Percentiles rank a stretch among this genome's conserved stretches.
phyloP scores from a whole-genome alignment of 2,113 vertebrate genomes.

The Cynoglossus semilaevis region DNA sequence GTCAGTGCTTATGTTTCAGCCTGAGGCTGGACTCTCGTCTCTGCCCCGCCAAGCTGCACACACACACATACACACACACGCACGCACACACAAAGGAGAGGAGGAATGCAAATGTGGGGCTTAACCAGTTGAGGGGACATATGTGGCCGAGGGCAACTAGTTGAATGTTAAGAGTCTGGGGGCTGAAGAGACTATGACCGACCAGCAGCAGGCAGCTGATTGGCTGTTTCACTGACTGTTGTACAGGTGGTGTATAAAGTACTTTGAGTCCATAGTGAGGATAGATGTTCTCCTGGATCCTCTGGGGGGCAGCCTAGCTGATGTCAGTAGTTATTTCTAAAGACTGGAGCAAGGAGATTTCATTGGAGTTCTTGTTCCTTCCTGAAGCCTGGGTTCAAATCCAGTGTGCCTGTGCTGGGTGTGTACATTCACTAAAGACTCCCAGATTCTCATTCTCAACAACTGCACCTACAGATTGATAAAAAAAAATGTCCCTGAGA shows the following conservation, averaged over 20 bases:
- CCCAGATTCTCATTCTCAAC: too few relatives aligned
- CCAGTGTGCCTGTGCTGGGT: too few relatives aligned
- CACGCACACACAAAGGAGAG: slow-evolving; percentile 9
- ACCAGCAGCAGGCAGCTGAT: slow-evolving; percentile 6
- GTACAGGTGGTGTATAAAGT: slow-evolving; percentile 11
- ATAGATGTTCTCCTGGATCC: slow-evolving; percentile 44
- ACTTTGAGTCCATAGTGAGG: slow-evolving; percentile 16
- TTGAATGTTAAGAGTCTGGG: slow-evolving; percentile 31
- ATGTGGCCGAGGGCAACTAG: slow-evolving; percentile 26
- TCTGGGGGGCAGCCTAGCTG: slow-evolving; percentile 31
- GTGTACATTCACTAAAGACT: too few relatives aligned
- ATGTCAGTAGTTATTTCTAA: too few relatives aligned
- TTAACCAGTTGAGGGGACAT: slow-evolving; percentile 35
- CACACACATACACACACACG: slow-evolving; percentile 22
- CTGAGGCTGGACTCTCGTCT: slow-evolving; percentile 38
- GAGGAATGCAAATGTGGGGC: slow-evolving; percentile 35
- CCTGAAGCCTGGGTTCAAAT: too few relatives aligned
- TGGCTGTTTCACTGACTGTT: slow-evolving; percentile 16
- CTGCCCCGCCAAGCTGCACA: slow-evolving; percentile 29
- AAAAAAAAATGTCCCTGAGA: too few relatives aligned
- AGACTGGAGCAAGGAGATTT: too few relatives aligned
- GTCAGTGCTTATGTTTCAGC: slow-evolving; percentile 42
- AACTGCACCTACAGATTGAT: too few relatives aligned
- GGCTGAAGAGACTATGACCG: background rate
- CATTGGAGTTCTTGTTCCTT: too few relatives aligned